A percentile compares a stretch with the other conserved stretches of the same genome.
Conservation (phyloP, 1,140 invertebrate genomes). For the Pseudomyrmex concolor region DNA sequence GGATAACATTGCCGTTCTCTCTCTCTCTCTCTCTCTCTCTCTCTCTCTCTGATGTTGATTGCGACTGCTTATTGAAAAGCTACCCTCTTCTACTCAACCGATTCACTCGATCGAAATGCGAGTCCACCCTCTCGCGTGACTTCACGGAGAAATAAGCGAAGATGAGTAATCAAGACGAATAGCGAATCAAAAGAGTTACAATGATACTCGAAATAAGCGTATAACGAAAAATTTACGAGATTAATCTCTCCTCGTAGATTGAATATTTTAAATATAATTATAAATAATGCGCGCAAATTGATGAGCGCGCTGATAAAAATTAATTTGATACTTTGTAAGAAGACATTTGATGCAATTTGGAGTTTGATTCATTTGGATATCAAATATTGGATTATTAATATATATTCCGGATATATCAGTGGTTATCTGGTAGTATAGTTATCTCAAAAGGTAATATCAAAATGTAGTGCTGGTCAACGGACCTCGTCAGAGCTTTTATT, state of each 20-base stretch:
- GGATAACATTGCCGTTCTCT: neutral
- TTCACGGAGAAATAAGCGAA: slow-evolving; percentile 5
- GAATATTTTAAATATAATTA: too few relatives aligned
- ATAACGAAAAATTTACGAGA: too few relatives aligned
- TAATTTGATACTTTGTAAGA: too few relatives aligned
- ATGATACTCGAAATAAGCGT: neutral
- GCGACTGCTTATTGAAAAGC: slow-evolving; percentile 8
- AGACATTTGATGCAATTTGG: too few relatives aligned
- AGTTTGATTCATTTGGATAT: too few relatives aligned
- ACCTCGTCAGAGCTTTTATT: slow-evolving; percentile 66
- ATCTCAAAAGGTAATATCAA: slow-evolving; percentile 56
- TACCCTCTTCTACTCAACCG: neutral
- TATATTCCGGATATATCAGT: neutral
- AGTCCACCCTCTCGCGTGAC: neutral
- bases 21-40: too few relatives aligned
- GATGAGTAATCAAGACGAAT: neutral
- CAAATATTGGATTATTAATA: neutral
- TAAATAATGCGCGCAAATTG: too few relatives aligned
- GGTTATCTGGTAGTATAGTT: slow-evolving; percentile 16
- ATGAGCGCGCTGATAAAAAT: too few relatives aligned
- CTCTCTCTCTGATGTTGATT: neutral
- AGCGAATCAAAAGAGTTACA: too few relatives aligned
- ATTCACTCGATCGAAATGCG: neutral
- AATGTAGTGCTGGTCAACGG: slow-evolving; percentile 65
- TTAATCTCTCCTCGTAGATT: too few relatives aligned